Evolutionary conservation across 2,113 vertebrate genomes (phyloP), one percentile per base, ranked within the genome.

Genomic region (Leucopternis melanops): DNA sequence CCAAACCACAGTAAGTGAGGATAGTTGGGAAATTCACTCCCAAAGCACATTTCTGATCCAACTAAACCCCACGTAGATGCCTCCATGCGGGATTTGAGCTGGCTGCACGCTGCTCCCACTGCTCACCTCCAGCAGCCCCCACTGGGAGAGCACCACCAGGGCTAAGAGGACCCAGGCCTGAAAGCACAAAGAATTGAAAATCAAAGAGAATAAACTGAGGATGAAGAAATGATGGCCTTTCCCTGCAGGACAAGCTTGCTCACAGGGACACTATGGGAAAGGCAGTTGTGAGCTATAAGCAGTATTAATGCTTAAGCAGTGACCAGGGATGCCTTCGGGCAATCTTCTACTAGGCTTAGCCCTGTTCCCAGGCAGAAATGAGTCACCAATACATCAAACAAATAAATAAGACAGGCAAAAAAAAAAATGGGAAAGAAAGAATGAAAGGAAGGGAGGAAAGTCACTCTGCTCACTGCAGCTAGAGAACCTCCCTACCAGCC

Each of bases 11-110:
- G 8, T 6, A 38, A 67, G 52, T 32, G 47, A 22, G n/a, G 49
- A 34, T 14, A 57, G 26, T 2, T 63, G 47, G 55, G 62, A 75
- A n/a, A 57, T 29, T 25, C 16, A 3, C 42, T 57, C 57, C 57
- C n/a, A 81, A 49, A 70, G 25, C 40, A 32, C n/a, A 17, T 8
- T 50, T 36, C 50, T 45, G 65, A 52, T n/a, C 50, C 50, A 52
- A 9, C 19, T 4, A 50, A 88, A 83, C 25, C 45, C 54, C 45
- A 17, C 0, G 17, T 2, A 54, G 40, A 52, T 47, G 54, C 80
- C 36, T 67, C 54, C 26, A 8, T 4, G 9, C 0, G 3, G 52
- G n/a, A 13, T 40, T 0, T 42, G 54, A 50, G 27, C 8, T 8
- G 4, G 36, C 26, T 75, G 19, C 40, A 6, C 1, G 5, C 58